These are phyloP conservation scores for Drosophila kambysellisi DNA, from an alignment of 2,888 invertebrate genomes.

Conservation along the genomic window DNA sequence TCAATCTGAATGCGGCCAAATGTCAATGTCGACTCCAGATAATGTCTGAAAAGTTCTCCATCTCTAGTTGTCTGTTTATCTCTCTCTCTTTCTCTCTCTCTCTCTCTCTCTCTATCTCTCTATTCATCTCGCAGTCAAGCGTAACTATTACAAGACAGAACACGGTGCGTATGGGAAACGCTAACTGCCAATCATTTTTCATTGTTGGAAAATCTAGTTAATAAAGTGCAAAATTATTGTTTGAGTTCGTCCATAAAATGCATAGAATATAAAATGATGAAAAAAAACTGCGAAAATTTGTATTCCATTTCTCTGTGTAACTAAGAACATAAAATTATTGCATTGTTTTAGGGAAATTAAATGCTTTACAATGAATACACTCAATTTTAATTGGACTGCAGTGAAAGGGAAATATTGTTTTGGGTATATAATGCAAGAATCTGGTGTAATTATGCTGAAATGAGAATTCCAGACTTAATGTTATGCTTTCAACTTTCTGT, in stretches of 20 bases:
- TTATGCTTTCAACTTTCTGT: slow-evolving; percentile 8
- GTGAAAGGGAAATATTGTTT: background rate
- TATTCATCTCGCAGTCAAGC: background rate
- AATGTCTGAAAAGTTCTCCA: slow-evolving; percentile 36
- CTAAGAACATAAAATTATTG: background rate
- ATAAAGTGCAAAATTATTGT: slow-evolving; percentile 31
- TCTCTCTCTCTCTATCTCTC: background rate
- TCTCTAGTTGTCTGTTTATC: background rate
- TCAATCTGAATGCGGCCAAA: slow-evolving; percentile 72
- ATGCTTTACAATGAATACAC: background rate
- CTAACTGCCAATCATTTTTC: slow-evolving; percentile 13
- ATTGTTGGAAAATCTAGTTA: slow-evolving; percentile 16
- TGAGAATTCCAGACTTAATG: background rate
- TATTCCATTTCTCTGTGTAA: background rate
- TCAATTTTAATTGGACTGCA: background rate
- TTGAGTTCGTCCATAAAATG: slow-evolving; percentile 4
- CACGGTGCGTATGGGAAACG: slow-evolving; percentile 36
- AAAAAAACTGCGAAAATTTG: no score
- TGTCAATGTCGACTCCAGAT: slow-evolving; percentile 72
- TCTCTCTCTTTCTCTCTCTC: background rate
- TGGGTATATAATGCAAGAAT: background rate
- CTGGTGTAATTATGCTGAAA: background rate
- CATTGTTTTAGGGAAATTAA: background rate
- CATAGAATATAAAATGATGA: background rate
- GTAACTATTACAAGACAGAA: background rate